A percentile compares a stretch with the other conserved stretches of the same genome.
These are phyloP conservation scores for Arothron firmamentum DNA, from an alignment of 2,113 vertebrate species.

Conservation along the genomic window DNA sequence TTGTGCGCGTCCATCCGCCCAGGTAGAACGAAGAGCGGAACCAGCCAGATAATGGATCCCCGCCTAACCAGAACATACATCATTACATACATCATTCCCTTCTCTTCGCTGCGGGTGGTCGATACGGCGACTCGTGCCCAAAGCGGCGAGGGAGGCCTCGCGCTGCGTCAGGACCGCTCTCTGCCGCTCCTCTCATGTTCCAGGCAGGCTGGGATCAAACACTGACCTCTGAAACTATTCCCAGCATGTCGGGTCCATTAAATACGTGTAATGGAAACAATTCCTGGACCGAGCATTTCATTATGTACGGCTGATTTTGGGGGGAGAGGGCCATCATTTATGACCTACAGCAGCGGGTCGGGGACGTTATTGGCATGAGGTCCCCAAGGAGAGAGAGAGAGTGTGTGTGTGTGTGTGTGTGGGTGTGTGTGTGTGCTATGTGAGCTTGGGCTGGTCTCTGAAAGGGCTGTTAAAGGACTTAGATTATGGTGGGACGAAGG, in stretches of 20 bases:
- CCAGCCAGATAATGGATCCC: constrained; percentile 11
- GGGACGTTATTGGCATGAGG: constrained; percentile 18
- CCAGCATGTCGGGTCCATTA: no score
- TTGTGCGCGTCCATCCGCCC: constrained; percentile 15
- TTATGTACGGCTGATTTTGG: no score
- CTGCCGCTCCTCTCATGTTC: neutral
- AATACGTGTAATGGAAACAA: no score
- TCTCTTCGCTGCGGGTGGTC: constrained; percentile 12
- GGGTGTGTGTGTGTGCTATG: neutral
- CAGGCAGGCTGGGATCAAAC: neutral
- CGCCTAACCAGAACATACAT: constrained; percentile 11
- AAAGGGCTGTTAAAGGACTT: no score
- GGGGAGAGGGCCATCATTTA: constrained; percentile 28
- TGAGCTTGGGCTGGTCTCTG: no score
- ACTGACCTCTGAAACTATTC: no score
- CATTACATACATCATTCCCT: no score
- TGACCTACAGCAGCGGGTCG: constrained; percentile 11
- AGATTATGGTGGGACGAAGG: no score
- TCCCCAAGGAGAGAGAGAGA: constrained; percentile 6
- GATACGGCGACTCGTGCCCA: constrained; percentile 4
- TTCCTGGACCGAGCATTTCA: no score
- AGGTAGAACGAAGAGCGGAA: constrained; percentile 7
- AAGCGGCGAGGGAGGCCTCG: neutral
- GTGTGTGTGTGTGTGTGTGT: neutral
- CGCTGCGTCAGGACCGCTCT: neutral